These are phyloP conservation scores for Hyalella azteca DNA, from an alignment of 2,888 invertebrate genomes.

Conservation along the genomic window DNA sequence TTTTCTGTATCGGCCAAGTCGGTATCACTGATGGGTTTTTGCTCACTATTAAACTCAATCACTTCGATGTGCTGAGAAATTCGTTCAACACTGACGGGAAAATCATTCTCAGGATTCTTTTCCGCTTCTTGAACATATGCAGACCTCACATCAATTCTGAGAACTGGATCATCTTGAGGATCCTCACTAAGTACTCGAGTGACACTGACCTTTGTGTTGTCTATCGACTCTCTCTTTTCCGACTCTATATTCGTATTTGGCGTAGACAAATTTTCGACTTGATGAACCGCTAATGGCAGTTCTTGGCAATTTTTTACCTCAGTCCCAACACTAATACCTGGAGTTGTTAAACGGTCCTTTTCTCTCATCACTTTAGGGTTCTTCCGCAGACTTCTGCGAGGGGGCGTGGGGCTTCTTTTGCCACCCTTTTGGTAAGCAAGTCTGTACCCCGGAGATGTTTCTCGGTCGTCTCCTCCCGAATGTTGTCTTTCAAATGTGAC, in stretches of 20 bases:
- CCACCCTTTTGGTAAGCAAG: background rate
- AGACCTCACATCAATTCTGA: background rate
- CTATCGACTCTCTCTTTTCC: background rate
- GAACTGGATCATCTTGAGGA: background rate
- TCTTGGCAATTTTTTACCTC: too few relatives aligned
- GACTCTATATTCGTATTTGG: too few relatives aligned
- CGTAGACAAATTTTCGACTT: too few relatives aligned
- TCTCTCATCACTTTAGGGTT: slow-evolving; percentile 24
- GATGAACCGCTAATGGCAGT: too few relatives aligned
- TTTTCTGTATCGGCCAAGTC: background rate
- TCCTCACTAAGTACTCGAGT: background rate
- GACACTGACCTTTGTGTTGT: background rate
- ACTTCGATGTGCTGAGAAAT: too few relatives aligned
- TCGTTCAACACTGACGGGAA: too few relatives aligned
- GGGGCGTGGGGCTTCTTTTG: background rate
- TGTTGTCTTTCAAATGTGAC: slow-evolving; percentile 3
- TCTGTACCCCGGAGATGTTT: slow-evolving; percentile 36
- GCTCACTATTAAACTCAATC: background rate
- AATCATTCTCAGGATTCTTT: too few relatives aligned
- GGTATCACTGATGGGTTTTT: background rate
- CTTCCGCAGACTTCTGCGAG: background rate
- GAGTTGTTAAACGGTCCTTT: background rate
- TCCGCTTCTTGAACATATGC: too few relatives aligned
- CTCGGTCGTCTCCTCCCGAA: slow-evolving; percentile 19
- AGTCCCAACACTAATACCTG: too few relatives aligned